These are phyloP conservation scores for Eublepharis macularius DNA, from an alignment of 2,113 vertebrate genomes.

Conservation along the genomic window DNA sequence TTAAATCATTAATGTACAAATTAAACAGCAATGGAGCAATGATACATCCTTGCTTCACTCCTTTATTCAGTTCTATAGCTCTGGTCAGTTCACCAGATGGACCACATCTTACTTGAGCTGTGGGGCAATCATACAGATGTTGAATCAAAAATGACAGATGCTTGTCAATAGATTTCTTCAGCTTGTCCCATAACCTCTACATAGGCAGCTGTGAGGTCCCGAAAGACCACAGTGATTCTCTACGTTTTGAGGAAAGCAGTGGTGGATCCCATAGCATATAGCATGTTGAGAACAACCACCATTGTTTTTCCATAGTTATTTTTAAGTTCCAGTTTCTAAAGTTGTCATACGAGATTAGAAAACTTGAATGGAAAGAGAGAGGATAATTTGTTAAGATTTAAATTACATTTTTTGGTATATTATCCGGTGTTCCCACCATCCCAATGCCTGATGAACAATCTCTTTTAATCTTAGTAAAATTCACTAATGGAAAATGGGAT, in stretches of 20 bases:
- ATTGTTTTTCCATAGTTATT: neutral
- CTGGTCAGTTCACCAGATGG: too few relatives aligned
- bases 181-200: too few relatives aligned
- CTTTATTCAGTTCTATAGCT: too few relatives aligned
- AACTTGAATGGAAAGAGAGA: neutral
- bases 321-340: conserved; percentile 13
- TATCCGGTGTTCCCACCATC: neutral
- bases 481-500: neutral
- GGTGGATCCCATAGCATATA: neutral
- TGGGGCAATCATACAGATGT: too few relatives aligned
- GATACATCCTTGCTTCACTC: too few relatives aligned
- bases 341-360: neutral
- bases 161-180: too few relatives aligned
- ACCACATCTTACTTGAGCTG: too few relatives aligned
- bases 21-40: too few relatives aligned
- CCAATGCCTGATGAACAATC: neutral
- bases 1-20: too few relatives aligned
- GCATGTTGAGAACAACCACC: neutral
- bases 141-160: too few relatives aligned
- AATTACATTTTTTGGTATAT: neutral
- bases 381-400: neutral
- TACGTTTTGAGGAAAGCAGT: neutral
- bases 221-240: too few relatives aligned
- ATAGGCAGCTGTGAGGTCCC: too few relatives aligned
- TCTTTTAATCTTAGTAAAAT: neutral